These are phyloP conservation scores for Acanthopagrus latus DNA, from an alignment of 2,797 vertebrate species.

Conservation along the genomic window DNA sequence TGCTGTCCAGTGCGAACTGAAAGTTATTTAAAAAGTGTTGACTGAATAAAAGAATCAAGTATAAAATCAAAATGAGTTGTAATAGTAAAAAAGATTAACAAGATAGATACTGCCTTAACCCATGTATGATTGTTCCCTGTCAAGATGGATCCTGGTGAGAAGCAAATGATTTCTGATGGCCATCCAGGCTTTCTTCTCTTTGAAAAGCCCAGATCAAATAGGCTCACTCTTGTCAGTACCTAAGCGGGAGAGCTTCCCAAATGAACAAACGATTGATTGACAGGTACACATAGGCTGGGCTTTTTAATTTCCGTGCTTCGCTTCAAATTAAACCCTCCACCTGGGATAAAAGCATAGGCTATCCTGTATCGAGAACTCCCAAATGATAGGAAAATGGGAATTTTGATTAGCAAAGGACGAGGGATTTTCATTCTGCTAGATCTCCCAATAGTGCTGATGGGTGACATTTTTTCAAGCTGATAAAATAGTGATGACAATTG, in stretches of 20 bases:
- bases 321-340: slow-evolving; percentile 91
- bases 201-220: slow-evolving; percentile 89
- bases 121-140: slow-evolving; percentile 81
- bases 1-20: slow-evolving; percentile 42
- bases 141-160: slow-evolving; percentile 79
- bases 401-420: slow-evolving; percentile 82
- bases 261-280: slow-evolving; percentile 88
- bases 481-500: slow-evolving; percentile 88
- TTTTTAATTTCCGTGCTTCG: slow-evolving; percentile 90
- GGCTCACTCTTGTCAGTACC: slow-evolving; percentile 82
- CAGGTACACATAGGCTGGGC: slow-evolving; percentile 84
- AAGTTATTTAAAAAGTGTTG: slow-evolving; percentile 66
- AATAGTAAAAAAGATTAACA: slow-evolving; percentile 76
- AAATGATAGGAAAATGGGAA: slow-evolving; percentile 82
- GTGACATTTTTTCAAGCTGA: slow-evolving; percentile 77
- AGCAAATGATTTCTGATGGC: slow-evolving; percentile 88
- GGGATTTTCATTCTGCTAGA: slow-evolving; percentile 80
- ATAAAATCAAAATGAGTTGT: slow-evolving; percentile 68
- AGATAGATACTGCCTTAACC: slow-evolving; percentile 81
- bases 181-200: slow-evolving; percentile 77
- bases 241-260: slow-evolving; percentile 67
- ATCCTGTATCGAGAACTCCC: slow-evolving; percentile 72
- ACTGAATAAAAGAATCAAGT: slow-evolving; percentile 66
- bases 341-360: slow-evolving; percentile 89
- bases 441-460: slow-evolving; percentile 84